Conservation (phyloP, 64 coral and sea anemone genomes). For the Pachyseris speciosa region DNA sequence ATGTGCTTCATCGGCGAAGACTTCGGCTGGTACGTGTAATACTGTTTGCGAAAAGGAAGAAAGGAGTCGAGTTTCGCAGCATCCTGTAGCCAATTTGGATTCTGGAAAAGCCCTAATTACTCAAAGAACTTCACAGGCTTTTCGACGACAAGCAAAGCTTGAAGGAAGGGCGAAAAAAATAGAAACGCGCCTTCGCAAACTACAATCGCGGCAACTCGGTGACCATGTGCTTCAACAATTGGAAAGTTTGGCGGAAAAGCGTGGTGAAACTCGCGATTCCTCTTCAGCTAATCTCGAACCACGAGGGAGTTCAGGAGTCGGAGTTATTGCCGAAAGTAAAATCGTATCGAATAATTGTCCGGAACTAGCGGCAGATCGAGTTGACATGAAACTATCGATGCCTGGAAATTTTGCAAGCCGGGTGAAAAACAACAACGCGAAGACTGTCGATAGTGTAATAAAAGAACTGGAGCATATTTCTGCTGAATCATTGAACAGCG, state of each 20-base stretch:
- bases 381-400: not conserved
- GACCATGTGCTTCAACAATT: constrained; percentile 95
- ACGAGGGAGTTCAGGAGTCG: constrained; percentile 22
- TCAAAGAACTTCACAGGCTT: constrained; percentile 67
- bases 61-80: constrained; percentile 72
- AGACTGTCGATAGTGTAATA: constrained; percentile 6
- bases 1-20: constrained; percentile 98
- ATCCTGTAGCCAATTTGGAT: constrained; percentile 88
- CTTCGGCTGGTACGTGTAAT: constrained; percentile 95
- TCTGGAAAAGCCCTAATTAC: constrained; percentile 59
- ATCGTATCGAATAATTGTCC: constrained; percentile 9
- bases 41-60: constrained; percentile 84
- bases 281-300: constrained; percentile 61
- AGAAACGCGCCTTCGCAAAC: constrained; percentile 94
- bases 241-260: constrained; percentile 86
- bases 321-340: constrained; percentile 32
- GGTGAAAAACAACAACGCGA: constrained; percentile 40
- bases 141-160: constrained; percentile 79
- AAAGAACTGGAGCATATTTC: constrained; percentile 36
- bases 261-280: constrained; percentile 57
- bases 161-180: constrained; percentile 87
- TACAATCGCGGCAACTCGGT: constrained; percentile 98
- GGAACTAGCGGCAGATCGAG: constrained; percentile 18
- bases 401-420: constrained; percentile 42
- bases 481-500: constrained; percentile 25